Percentiles rank a stretch among this genome's conserved stretches.
These are phyloP conservation scores for Seriola dumerili DNA, from an alignment of 2,113 vertebrate species.

Conservation along the genomic window DNA sequence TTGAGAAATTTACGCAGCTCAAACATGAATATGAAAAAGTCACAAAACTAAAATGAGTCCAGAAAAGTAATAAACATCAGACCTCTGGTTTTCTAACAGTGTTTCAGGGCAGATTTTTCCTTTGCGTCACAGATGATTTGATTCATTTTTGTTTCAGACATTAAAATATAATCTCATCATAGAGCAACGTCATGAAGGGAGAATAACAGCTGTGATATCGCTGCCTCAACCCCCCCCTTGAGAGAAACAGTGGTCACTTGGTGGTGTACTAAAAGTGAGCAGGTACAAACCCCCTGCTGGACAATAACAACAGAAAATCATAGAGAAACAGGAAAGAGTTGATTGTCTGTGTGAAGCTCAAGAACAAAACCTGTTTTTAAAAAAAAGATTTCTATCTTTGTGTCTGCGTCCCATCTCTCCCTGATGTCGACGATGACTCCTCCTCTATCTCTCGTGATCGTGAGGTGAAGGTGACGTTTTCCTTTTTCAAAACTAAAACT, in stretches of 20 bases:
- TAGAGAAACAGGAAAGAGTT: neutral
- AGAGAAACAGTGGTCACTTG: too few species aligned
- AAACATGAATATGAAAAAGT: too few species aligned
- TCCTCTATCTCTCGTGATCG: neutral
- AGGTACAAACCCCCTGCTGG: neutral
- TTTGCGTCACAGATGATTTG: neutral
- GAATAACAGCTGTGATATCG: too few species aligned
- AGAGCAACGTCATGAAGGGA: too few species aligned
- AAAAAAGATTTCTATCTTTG: neutral
- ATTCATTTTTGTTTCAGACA: too few species aligned
- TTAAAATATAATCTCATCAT: neutral
- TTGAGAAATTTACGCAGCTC: too few species aligned
- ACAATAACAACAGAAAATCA: neutral
- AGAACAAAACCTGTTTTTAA: too few species aligned
- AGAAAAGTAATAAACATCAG: too few species aligned
- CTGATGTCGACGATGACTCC: neutral
- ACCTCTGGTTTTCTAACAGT: too few species aligned
- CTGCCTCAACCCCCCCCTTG: too few species aligned
- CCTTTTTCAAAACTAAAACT: neutral
- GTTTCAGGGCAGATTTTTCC: neutral
- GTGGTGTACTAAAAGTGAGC: neutral
- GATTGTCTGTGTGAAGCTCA: conserved; percentile 40
- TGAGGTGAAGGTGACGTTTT: neutral
- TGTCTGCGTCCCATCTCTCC: conserved; percentile 1
- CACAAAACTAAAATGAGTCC: too few species aligned